Percentiles rank a stretch among this genome's conserved stretches.
These are phyloP conservation scores for Lampris incognitus DNA, from an alignment of 2,113 vertebrate genomes.

Conservation along the genomic window DNA sequence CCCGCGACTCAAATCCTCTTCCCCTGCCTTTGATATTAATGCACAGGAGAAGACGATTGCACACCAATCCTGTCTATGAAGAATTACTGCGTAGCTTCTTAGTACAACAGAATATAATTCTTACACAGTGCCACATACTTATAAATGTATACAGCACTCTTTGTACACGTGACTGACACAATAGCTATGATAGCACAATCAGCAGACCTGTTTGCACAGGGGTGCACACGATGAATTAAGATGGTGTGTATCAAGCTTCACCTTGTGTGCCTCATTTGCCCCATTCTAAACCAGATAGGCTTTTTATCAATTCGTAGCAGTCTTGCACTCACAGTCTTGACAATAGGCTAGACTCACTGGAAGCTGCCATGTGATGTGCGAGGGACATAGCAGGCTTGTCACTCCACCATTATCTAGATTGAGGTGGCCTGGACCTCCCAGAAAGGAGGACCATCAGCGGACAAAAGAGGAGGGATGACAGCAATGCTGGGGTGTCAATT, in stretches of 20 bases:
- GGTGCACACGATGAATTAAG: constrained; percentile 59
- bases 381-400: constrained; percentile 34
- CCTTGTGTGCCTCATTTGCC: constrained; percentile 65
- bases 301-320: constrained; percentile 51
- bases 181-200: constrained; percentile 28
- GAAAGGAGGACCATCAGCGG: constrained; percentile 53
- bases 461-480: constrained; percentile 29
- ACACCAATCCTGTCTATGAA: not conserved
- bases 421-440: not conserved
- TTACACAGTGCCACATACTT: no score
- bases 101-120: constrained; percentile 2
- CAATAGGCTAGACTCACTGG: constrained; percentile 39
- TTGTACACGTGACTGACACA: not conserved
- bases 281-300: constrained; percentile 64
- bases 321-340: constrained; percentile 35
- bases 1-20: constrained; percentile 21
- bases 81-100: not conserved
- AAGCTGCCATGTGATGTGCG: constrained; percentile 28
- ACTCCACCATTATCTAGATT: constrained; percentile 33
- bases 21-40: constrained; percentile 27
- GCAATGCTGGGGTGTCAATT: not conserved
- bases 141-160: not conserved
- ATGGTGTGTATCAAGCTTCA: constrained; percentile 36
- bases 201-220: constrained; percentile 32
- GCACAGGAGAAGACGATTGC: constrained; percentile 38